phyloP scores from a whole-genome alignment of 2,888 invertebrate species.

The Nemurella pictetii region DNA sequence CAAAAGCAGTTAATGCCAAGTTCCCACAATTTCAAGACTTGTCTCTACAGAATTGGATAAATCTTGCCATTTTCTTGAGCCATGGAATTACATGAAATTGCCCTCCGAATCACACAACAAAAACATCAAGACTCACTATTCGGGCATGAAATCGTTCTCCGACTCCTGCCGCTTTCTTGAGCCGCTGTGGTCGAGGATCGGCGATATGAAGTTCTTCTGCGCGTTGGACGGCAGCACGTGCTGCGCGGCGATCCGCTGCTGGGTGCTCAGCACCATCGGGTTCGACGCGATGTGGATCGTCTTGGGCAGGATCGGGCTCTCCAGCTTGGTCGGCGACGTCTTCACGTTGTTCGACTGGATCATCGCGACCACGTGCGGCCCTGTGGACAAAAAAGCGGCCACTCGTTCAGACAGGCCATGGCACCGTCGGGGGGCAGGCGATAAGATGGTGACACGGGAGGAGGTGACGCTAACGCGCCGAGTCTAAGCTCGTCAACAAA shows the following conservation, averaged over 20 bases:
- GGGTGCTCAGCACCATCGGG: slow-evolving; percentile 42
- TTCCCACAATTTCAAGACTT: too few species aligned
- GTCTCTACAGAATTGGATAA: too few species aligned
- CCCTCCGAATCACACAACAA: background rate
- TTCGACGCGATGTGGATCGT: slow-evolving; percentile 42
- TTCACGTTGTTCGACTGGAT: slow-evolving; percentile 44
- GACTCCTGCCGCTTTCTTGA: slow-evolving; percentile 62
- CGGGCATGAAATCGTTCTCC: slow-evolving; percentile 60
- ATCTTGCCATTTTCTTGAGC: background rate
- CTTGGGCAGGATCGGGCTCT: slow-evolving; percentile 42
- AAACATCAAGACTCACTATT: slow-evolving; percentile 53
- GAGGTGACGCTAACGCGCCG: too few species aligned
- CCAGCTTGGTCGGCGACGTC: slow-evolving; percentile 40
- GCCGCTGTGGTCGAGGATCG: slow-evolving; percentile 62
- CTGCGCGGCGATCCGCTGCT: slow-evolving; percentile 40
- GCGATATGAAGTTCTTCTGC: slow-evolving; percentile 58
- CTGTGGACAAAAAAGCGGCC: slow-evolving; percentile 39
- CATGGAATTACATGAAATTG: background rate
- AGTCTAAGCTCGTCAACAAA: too few species aligned
- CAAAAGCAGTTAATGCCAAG: too few species aligned
- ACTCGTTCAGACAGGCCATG: too few species aligned
- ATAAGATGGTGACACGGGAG: too few species aligned
- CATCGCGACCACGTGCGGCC: slow-evolving; percentile 46
- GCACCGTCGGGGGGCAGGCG: background rate
- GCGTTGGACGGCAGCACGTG: slow-evolving; percentile 40